Evolutionary conservation across 2,113 vertebrate species (phyloP), one percentile per base, ranked within the genome.

Genomic region (Neofelis nebulosa): DNA sequence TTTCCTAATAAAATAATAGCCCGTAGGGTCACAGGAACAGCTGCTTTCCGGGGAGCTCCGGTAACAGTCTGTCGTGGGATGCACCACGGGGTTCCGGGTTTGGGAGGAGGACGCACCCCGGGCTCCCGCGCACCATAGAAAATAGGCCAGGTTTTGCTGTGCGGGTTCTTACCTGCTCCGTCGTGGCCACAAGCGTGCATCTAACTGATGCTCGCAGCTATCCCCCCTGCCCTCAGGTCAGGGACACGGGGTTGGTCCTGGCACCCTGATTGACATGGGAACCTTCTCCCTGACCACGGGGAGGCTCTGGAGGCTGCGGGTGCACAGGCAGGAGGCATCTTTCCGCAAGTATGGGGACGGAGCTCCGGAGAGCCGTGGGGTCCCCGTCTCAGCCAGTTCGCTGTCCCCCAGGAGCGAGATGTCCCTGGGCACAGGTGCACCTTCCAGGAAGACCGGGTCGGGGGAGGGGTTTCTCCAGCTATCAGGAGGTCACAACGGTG

Each of bases 31-130:
- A 52, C 16, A 13, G 31, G 4, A 52, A 79, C 11, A 2, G 1
- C 11, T 23, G 2, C 4, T 36, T 21, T n/a, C 31, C 33, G 14
- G 2, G 18, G 7, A 23, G 19, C 2, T 55, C 23, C 2, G 9
- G 0, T 50, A 19, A 8, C 50, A 19, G 2, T 33, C 29, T 21
- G 0, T 19, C 1, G 1, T 19, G 29, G 4, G 41, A 50, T 12
- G 18, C 1, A 33, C 29, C 29, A 5, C 3, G 1, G 29, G 10
- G 15, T 79, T 79, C 16, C 2, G 38, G 29, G 45, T 52, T 50
- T 50, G 1, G 29, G 16, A 4, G 16, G 29, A 79, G 9, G 48
- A n/a, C 1, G 1, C 1, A 1, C 3, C 29, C 45, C 8, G 0
- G 45, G 45, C 45, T 45, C 45, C 45, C 45, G 45, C 0, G 45